Percentiles rank a stretch among this genome's conserved stretches.
Evolutionary conservation across 1,140 invertebrate species (phyloP).

Genomic region (Portunus trituberculatus): DNA sequence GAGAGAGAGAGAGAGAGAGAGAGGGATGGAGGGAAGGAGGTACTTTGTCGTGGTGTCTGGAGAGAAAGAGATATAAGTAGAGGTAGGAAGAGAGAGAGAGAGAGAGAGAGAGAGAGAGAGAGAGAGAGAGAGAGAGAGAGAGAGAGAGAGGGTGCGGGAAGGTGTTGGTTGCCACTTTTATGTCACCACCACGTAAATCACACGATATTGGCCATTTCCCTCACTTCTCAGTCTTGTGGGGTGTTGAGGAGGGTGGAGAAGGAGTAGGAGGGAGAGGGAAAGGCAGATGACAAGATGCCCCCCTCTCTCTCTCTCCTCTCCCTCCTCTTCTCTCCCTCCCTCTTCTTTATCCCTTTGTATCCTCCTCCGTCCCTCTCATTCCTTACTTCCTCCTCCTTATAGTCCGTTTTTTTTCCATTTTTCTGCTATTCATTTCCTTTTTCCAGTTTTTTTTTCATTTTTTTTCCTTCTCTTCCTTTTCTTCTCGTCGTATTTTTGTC

Average conservation of each 20-base stretch:
- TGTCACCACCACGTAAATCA: slow-evolving; percentile 20
- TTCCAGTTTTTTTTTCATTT: neutral
- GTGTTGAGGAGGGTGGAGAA: neutral
- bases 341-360: neutral
- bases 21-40: neutral
- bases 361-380: too few species aligned
- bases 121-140: neutral
- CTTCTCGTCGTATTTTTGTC: neutral
- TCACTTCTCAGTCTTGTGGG: neutral
- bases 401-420: neutral
- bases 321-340: neutral
- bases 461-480: neutral
- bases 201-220: slow-evolving; percentile 7
- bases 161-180: slow-evolving; percentile 2
- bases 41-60: too few species aligned
- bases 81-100: neutral
- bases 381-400: neutral
- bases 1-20: neutral
- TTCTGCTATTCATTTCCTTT: neutral
- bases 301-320: neutral
- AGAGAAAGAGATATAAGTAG: neutral
- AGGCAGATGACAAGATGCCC: neutral
- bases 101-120: neutral
- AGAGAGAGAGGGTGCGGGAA: neutral
- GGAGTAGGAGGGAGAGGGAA: neutral